Evolutionary conservation across 1,140 invertebrate genomes (phyloP).

Genomic region (Cyclina sinensis): DNA sequence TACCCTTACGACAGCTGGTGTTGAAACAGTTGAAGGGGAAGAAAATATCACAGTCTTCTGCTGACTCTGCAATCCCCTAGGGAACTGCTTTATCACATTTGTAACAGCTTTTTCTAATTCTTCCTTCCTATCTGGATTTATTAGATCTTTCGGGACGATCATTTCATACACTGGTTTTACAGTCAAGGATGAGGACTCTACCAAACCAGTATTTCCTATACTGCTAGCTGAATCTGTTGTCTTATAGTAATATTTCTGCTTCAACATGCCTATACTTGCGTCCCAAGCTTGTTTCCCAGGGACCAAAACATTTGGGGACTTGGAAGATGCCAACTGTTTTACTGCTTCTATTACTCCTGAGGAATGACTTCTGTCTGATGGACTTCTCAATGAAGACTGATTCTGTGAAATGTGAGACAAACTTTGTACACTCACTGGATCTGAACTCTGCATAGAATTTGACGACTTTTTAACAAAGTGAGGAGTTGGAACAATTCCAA

Average conservation of each 20-base stretch:
- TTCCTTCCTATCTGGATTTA: slow-evolving; percentile 26
- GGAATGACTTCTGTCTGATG: background rate
- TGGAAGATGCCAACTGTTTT: background rate
- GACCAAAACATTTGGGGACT: background rate
- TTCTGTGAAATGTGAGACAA: background rate
- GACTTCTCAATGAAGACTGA: background rate
- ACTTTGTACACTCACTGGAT: background rate
- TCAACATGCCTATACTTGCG: background rate
- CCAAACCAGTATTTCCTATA: background rate
- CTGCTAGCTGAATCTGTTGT: no score
- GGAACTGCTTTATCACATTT: slow-evolving; percentile 26
- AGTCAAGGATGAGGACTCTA: background rate
- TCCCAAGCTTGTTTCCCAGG: slow-evolving; percentile 3
- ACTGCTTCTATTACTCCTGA: background rate
- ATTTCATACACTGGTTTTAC: slow-evolving; percentile 54
- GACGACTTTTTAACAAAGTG: background rate
- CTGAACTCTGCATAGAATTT: background rate
- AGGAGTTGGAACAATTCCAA: background rate
- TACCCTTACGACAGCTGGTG: background rate
- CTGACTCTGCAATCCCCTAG: background rate
- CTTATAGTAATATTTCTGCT: slow-evolving; percentile 41
- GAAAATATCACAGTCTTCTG: background rate
- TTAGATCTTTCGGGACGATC: slow-evolving; percentile 46
- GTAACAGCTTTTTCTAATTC: slow-evolving; percentile 37
- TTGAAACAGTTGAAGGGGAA: background rate